Percentiles rank a stretch among this genome's conserved stretches.
phyloP scores from a whole-genome alignment of 1,140 invertebrate species.

The Lamellibrachia luymesi region DNA sequence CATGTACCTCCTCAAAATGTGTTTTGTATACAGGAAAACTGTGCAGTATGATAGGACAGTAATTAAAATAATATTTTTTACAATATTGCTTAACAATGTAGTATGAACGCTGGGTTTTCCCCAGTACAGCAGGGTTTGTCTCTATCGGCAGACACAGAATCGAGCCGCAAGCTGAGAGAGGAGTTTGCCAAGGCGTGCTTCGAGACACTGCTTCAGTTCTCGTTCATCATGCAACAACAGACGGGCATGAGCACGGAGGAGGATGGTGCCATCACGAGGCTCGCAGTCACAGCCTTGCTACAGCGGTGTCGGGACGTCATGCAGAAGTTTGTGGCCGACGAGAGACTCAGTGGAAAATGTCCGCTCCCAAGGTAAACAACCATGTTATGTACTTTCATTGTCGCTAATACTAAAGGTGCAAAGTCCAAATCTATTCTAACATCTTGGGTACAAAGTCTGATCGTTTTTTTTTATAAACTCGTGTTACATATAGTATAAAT shows the following conservation, averaged over 20 bases:
- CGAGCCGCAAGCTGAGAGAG: conserved; percentile 80
- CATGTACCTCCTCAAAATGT: too few relatives aligned
- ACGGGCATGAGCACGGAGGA: conserved; percentile 42
- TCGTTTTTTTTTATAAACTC: neutral
- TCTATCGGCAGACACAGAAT: conserved; percentile 71
- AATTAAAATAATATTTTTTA: too few relatives aligned
- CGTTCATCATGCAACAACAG: conserved; percentile 66
- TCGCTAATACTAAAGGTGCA: neutral
- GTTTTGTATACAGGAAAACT: too few relatives aligned
- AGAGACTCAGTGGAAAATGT: conserved; percentile 83
- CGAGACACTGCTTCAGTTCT: conserved; percentile 92
- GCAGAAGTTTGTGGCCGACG: conserved; percentile 82
- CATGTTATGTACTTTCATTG: neutral
- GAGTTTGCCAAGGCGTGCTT: conserved; percentile 96
- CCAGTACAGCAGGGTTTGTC: neutral
- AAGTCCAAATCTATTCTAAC: neutral
- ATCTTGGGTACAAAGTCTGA: neutral
- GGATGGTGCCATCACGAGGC: conserved; percentile 68
- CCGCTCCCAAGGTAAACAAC: conserved; percentile 77
- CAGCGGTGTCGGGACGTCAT: conserved; percentile 87
- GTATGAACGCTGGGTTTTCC: neutral
- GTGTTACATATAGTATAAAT: neutral
- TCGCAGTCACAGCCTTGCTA: conserved; percentile 87
- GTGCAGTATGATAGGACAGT: too few relatives aligned
- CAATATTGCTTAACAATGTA: conserved; percentile 20